These are phyloP conservation scores for Harpagifer antarcticus DNA, from an alignment of 2,797 vertebrate species.

Conservation along the genomic window DNA sequence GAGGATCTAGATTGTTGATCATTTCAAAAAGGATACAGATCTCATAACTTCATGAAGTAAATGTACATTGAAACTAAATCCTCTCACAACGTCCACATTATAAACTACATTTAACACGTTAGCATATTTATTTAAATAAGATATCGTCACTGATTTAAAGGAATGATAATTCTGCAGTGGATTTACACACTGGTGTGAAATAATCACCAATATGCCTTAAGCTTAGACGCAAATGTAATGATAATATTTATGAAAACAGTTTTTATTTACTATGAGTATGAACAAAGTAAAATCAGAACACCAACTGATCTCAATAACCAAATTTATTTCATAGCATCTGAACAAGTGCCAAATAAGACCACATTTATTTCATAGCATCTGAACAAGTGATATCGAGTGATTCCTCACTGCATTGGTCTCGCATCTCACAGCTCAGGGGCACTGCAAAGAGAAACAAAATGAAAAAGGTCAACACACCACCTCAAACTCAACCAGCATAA, in stretches of 20 bases:
- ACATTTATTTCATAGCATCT: conserved; percentile 81
- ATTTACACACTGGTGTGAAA: not conserved
- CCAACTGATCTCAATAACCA: conserved; percentile 39
- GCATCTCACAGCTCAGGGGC: conserved; percentile 52
- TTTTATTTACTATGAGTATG: not conserved
- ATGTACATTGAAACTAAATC: too few species aligned
- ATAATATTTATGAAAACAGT: not conserved
- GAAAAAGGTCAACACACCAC: not conserved
- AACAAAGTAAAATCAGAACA: conserved; percentile 21
- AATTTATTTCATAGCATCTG: conserved; percentile 81
- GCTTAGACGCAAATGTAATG: too few species aligned
- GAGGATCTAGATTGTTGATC: too few species aligned
- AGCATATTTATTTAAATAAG: too few species aligned
- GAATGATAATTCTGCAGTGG: not conserved
- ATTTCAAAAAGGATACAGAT: too few species aligned
- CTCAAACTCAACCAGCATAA: not conserved
- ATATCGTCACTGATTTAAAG: too few species aligned
- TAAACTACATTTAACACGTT: too few species aligned
- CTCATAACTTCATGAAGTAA: too few species aligned
- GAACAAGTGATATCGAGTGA: conserved; percentile 10
- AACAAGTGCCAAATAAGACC: conserved; percentile 16
- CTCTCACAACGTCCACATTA: too few species aligned
- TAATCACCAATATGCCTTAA: too few species aligned
- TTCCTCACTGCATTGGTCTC: not conserved
- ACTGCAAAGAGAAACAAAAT: conserved; percentile 50